These are phyloP conservation scores for Elgaria multicarinata DNA, from an alignment of 2,113 vertebrate species.

Conservation along the genomic window DNA sequence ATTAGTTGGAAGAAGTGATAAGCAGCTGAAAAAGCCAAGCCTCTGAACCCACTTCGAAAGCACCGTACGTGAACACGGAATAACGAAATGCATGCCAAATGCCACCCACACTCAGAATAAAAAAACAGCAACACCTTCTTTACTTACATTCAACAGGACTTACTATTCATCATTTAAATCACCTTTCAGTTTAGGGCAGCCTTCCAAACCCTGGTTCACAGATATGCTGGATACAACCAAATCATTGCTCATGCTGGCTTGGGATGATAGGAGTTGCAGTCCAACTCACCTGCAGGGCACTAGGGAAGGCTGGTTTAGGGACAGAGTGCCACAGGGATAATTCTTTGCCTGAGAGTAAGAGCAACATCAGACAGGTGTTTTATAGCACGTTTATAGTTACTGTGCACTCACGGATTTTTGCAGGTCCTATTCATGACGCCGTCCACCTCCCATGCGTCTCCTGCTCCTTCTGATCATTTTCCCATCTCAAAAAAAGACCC, in stretches of 20 bases:
- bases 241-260: too few species aligned
- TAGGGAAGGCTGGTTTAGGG: background rate
- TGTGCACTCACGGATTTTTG: too few species aligned
- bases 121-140: background rate
- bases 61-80: background rate
- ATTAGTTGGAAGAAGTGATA: background rate
- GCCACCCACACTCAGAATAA: background rate
- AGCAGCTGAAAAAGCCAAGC: background rate
- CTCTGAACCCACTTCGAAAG: background rate
- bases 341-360: background rate
- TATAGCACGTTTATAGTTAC: too few species aligned
- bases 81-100: background rate
- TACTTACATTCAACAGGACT: background rate
- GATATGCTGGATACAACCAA: too few species aligned
- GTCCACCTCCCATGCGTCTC: too few species aligned
- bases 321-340: background rate
- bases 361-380: too few species aligned
- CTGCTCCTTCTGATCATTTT: too few species aligned
- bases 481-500: too few species aligned
- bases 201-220: too few species aligned
- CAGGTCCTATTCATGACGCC: too few species aligned
- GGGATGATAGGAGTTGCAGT: too few species aligned
- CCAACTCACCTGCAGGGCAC: too few species aligned
- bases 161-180: background rate
- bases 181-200: background rate